phyloP scores from a whole-genome alignment of 2,113 vertebrate genomes.

The Amblyopsis rosae region DNA sequence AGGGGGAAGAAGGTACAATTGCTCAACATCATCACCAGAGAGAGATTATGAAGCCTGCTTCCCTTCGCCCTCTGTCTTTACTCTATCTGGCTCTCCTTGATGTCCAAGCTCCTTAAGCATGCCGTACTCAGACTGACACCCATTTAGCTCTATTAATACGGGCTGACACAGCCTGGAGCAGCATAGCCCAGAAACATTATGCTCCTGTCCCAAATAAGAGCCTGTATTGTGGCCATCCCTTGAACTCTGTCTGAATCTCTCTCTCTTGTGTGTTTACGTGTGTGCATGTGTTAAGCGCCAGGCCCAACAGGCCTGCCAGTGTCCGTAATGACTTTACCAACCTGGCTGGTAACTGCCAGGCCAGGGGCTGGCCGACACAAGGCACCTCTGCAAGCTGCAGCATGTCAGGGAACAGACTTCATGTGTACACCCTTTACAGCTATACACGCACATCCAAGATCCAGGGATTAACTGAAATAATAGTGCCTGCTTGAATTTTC shows the following conservation, averaged over 20 bases:
- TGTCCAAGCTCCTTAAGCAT: neutral
- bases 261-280: conserved; percentile 7
- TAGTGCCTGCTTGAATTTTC: neutral
- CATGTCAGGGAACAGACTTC: neutral
- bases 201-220: conserved; percentile 46
- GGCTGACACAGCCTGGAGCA: conserved; percentile 25
- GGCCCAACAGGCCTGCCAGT: conserved; percentile 56
- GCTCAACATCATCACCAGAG: neutral
- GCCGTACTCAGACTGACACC: conserved; percentile 41
- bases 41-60: neutral
- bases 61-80: neutral
- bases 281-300: conserved; percentile 26
- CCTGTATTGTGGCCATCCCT: neutral
- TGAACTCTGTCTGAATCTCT: conserved; percentile 8
- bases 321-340: conserved; percentile 64
- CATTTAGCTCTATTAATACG: conserved; percentile 57
- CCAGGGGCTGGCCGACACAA: conserved; percentile 34
- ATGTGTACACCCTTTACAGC: neutral
- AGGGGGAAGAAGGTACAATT: neutral
- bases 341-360: conserved; percentile 63
- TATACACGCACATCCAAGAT: neutral
- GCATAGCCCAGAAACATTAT: conserved; percentile 42
- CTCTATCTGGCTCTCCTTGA: neutral
- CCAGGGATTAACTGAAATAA: conserved; percentile 18
- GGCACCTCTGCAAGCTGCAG: conserved; percentile 6